Base-by-base conservation (phyloP, 2,797 vertebrate species). In the Tapirus indicus region DNA sequence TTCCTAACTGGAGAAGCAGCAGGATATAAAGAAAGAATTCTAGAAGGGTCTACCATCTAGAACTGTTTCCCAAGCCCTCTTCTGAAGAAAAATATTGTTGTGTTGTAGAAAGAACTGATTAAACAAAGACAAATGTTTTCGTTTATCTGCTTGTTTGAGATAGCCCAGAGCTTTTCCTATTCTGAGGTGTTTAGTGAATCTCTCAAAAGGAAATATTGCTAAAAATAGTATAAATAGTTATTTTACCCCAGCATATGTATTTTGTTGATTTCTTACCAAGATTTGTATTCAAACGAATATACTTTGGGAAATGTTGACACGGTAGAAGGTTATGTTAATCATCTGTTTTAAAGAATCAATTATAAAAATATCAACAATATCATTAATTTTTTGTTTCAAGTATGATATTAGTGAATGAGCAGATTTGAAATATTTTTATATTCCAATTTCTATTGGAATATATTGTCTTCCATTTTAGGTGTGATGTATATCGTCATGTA, bases 1-100 rank as follows among this genome's bases (percentile, higher is more conserved):
- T 69, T 52, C 49, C 83, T 90, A 92, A 97, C 71, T 71, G 58
- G 54, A 96, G 49, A 95, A 85, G 18, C 71, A 93, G 62, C 52
- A 47, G 77, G 79, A 82, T 41, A 47, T 58, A 85, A 77, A 95
- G 79, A 82, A 66, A 79, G 56, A 77, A 66, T 90, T 95, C 44
- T 82, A 56, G 79, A 68, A 92, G 92, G 94, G 18, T 25, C 27
- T 20, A 29, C 10, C 13, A 35, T 54, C 62, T 74, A 93, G 35
- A 82, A 94, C 2, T 41, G 12, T 60, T 94, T 97, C 71, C n/a
- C 58, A 86, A 52, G 5, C 2, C 13, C 12, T 74, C 44, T 93
- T 88, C 56, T 80, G 23, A 89, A 82, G 41, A 94, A 94, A 95
- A 96, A 83, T 38, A 79, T 29, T 25, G 2, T 41, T 74, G 9